phyloP scores from a whole-genome alignment of 1,140 invertebrate genomes.

The Penaeus chinensis region DNA sequence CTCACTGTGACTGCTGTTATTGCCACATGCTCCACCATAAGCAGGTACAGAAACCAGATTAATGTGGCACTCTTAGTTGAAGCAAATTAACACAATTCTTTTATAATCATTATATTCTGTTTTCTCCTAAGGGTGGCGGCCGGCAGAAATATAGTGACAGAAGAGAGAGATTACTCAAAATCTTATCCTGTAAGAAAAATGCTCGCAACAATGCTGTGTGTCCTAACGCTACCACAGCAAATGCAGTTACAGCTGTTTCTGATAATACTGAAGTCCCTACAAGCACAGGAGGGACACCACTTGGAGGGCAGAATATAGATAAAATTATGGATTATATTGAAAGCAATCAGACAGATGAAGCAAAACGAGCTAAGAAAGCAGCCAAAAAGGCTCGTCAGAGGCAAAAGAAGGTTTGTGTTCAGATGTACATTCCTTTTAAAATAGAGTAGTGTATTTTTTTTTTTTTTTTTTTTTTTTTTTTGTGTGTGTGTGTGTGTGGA shows the following conservation, averaged over 20 bases:
- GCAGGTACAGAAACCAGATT: slow-evolving; percentile 34
- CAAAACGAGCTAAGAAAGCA: slow-evolving; percentile 72
- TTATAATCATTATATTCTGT: background rate
- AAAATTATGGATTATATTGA: slow-evolving; percentile 58
- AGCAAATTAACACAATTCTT: background rate
- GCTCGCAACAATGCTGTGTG: slow-evolving; percentile 13
- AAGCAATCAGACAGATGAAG: slow-evolving; percentile 49
- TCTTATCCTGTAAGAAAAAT: slow-evolving; percentile 59
- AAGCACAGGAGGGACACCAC: slow-evolving; percentile 29
- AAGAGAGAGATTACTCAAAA: slow-evolving; percentile 56
- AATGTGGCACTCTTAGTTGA: background rate
- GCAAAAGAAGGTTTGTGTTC: slow-evolving; percentile 73
- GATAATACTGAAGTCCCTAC: background rate
- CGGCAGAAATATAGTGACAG: slow-evolving; percentile 63
- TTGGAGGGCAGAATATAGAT: slow-evolving; percentile 57
- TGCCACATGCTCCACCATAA: slow-evolving; percentile 62
- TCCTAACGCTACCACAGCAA: background rate
- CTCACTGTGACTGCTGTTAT: slow-evolving; percentile 63
- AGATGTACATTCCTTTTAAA: slow-evolving; percentile 67
- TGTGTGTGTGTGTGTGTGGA: no score
- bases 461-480: no score
- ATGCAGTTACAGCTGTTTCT: slow-evolving; percentile 14
- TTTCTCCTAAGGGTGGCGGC: slow-evolving; percentile 49
- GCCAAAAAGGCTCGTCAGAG: slow-evolving; percentile 78
- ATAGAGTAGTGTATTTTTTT: background rate